Conservation (phyloP, 2,113 vertebrate genomes). For the Brevimyrus niger region DNA sequence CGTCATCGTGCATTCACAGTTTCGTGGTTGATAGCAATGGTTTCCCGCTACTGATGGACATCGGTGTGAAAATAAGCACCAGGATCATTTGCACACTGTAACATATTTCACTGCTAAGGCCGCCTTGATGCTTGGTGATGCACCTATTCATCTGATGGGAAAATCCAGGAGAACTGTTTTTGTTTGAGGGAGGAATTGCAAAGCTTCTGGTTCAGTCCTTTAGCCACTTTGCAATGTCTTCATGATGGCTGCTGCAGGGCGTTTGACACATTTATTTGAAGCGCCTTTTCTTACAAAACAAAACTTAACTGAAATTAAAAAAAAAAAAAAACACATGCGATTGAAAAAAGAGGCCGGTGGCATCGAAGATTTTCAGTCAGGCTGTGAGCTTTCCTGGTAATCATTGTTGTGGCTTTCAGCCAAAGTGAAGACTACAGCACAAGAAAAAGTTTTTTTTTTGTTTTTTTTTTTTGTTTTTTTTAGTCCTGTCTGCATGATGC, state of each 20-base stretch:
- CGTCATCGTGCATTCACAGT: neutral
- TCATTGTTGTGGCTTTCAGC: neutral
- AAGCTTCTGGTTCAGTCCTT: neutral
- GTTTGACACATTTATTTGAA: neutral
- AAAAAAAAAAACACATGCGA: neutral
- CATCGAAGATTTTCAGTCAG: neutral
- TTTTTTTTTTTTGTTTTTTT: no score
- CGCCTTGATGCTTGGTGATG: neutral
- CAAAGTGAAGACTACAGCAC: neutral
- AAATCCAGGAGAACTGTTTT: neutral
- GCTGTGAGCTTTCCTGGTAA: neutral
- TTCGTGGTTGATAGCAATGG: neutral
- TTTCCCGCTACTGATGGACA: neutral
- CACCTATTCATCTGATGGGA: neutral
- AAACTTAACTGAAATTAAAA: neutral
- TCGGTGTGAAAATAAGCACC: neutral
- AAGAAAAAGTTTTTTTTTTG: neutral
- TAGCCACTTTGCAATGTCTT: neutral
- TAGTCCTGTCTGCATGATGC: neutral
- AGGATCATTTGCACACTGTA: neutral
- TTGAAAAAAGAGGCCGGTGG: neutral
- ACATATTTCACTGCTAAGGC: neutral
- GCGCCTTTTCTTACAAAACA: neutral
- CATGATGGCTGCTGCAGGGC: neutral
- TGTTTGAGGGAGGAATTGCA: neutral